phyloP scores from a whole-genome alignment of 1,140 invertebrate species.

The Aphidius ervi region DNA sequence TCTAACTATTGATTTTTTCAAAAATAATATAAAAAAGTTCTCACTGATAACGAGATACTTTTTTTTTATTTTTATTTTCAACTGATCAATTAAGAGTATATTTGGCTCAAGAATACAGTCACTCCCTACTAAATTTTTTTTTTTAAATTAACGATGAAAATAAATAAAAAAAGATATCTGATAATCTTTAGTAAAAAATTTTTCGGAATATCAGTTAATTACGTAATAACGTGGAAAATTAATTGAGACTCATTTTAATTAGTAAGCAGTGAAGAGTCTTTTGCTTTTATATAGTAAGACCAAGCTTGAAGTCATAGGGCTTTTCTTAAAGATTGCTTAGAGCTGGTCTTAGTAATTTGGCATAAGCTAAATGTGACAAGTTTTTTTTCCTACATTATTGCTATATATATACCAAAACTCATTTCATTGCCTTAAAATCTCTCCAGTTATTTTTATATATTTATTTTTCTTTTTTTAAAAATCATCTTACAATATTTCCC shows the following conservation, averaged over 20 bases:
- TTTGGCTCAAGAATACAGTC: no score
- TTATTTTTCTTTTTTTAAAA: neutral
- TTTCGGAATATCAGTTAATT: constrained; percentile 36
- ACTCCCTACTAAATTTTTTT: no score
- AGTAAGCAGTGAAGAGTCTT: constrained; percentile 11
- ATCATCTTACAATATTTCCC: no score
- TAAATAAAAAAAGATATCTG: no score
- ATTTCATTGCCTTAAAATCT: neutral
- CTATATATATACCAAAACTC: neutral
- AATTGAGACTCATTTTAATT: constrained; percentile 38
- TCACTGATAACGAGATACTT: no score
- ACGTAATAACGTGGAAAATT: constrained; percentile 45
- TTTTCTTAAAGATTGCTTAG: neutral
- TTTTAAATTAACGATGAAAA: no score
- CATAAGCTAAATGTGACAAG: neutral
- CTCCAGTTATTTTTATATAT: neutral
- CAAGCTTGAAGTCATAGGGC: no score
- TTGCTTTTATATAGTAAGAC: no score
- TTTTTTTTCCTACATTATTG: neutral
- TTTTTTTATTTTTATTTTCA: no score
- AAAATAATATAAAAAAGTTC: no score
- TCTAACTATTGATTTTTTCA: no score
- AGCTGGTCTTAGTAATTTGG: neutral
- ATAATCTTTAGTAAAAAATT: constrained; percentile 18
- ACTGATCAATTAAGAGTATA: no score